phyloP scores from a whole-genome alignment of 2,797 vertebrate species.

The Falco biarmicus region DNA sequence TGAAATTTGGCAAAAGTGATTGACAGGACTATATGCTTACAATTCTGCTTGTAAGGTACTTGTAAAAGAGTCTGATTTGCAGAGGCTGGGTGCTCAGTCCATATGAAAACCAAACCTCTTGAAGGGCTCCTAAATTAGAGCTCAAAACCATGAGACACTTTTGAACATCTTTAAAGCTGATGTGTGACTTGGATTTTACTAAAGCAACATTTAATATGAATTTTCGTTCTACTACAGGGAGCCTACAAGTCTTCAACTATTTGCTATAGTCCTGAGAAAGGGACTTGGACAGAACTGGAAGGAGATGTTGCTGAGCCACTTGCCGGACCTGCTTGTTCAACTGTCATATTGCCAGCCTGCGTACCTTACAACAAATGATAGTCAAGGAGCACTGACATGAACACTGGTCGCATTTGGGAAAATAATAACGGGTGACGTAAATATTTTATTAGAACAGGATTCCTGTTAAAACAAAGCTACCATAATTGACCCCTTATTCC shows the following conservation, averaged over 20 bases:
- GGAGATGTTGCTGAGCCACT: conserved; percentile 97
- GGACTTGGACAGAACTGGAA: conserved; percentile 96
- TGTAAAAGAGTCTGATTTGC: background rate
- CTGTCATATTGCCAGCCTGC: conserved; percentile 93
- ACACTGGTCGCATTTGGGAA: conserved; percentile 58
- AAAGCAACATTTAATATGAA: background rate
- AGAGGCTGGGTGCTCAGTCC: background rate
- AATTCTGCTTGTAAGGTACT: background rate
- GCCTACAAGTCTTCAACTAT: conserved; percentile 99
- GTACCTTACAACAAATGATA: conserved; percentile 96
- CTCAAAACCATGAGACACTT: background rate
- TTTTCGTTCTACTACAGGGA: conserved; percentile 82
- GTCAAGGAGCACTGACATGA: conserved; percentile 11
- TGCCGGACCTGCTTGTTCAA: conserved; percentile 95
- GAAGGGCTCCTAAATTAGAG: background rate
- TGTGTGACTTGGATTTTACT: background rate
- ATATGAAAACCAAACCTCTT: background rate
- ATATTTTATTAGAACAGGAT: conserved; percentile 49
- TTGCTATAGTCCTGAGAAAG: conserved; percentile 98
- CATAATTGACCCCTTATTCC: conserved; percentile 60
- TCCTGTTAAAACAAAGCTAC: conserved; percentile 57
- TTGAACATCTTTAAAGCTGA: background rate
- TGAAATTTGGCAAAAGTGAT: background rate
- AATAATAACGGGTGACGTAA: conserved; percentile 48
- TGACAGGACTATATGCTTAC: background rate